These are phyloP conservation scores for Vanessa cardui DNA, from an alignment of 2,888 invertebrate species.

Conservation along the genomic window DNA sequence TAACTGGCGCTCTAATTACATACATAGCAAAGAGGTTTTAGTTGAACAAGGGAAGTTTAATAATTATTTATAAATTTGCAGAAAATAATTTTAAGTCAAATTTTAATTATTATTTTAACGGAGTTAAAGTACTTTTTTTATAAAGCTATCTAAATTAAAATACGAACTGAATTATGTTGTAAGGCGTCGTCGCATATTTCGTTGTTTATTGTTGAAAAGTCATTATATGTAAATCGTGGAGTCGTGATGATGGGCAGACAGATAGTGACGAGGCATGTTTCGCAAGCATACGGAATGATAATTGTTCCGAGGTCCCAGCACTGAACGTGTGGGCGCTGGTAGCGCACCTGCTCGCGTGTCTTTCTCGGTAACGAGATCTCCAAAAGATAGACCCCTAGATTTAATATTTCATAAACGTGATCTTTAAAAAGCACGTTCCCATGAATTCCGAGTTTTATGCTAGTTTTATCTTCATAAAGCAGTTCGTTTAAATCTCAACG, in stretches of 20 bases:
- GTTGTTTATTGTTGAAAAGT: conserved; percentile 80
- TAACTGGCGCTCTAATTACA: not conserved
- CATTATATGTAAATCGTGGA: conserved; percentile 81
- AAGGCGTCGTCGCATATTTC: conserved; percentile 62
- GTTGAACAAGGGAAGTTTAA: no score
- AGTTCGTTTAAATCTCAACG: not conserved
- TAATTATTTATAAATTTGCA: no score
- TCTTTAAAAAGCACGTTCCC: conserved; percentile 64
- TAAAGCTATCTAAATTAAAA: not conserved
- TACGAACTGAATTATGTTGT: conserved; percentile 53
- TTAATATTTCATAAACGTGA: conserved; percentile 81
- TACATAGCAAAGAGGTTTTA: not conserved
- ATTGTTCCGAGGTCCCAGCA: conserved; percentile 66
- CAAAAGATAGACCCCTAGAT: conserved; percentile 65
- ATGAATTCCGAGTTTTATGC: conserved; percentile 54
- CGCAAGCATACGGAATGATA: conserved; percentile 77
- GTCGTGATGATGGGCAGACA: conserved; percentile 78
- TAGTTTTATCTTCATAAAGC: conserved; percentile 17
- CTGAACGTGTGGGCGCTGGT: conserved; percentile 57
- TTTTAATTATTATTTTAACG: no score
- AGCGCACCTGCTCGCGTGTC: conserved; percentile 64
- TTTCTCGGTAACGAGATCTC: conserved; percentile 58
- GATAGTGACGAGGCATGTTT: conserved; percentile 81
- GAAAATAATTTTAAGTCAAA: no score
- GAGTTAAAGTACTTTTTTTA: not conserved